These are phyloP conservation scores for Elephantulus edwardii DNA, from an alignment of 2,113 vertebrate genomes.

Conservation along the genomic window DNA sequence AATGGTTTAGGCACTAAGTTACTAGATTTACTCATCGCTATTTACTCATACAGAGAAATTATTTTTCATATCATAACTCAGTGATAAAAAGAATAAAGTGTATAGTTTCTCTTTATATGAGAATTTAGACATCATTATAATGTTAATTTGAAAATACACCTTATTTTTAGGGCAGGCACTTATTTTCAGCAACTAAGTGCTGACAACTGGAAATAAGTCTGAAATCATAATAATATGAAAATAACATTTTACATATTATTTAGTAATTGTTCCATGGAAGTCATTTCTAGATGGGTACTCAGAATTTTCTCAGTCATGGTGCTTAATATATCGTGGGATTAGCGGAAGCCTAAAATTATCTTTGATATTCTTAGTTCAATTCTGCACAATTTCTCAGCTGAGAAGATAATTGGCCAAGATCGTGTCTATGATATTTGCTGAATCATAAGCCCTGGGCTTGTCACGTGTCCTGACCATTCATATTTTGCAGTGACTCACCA, in stretches of 20 bases:
- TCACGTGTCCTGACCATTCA: slow-evolving; percentile 9
- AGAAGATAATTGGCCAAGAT: slow-evolving; percentile 17
- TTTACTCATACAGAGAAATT: not conserved
- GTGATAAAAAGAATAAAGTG: not conserved
- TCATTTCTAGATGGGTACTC: slow-evolving; percentile 19
- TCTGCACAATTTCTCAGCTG: slow-evolving; percentile 31
- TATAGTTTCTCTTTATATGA: not conserved
- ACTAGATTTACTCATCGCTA: not conserved
- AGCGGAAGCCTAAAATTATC: slow-evolving; percentile 55
- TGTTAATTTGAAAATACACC: slow-evolving; percentile 46
- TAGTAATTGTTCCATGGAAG: slow-evolving; percentile 1
- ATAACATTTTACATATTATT: slow-evolving; percentile 27
- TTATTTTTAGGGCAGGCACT: slow-evolving; percentile 12
- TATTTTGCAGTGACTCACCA: not conserved
- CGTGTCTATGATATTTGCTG: slow-evolving; percentile 5
- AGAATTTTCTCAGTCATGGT: slow-evolving; percentile 47
- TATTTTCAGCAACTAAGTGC: slow-evolving; percentile 44
- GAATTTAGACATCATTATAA: not conserved
- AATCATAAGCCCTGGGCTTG: slow-evolving; percentile 17
- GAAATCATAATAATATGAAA: slow-evolving; percentile 46
- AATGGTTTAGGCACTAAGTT: not conserved
- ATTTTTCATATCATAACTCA: slow-evolving; percentile 2
- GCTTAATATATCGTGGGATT: slow-evolving; percentile 43
- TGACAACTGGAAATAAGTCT: slow-evolving; percentile 23
- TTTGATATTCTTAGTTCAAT: slow-evolving; percentile 50